Base-by-base conservation (phyloP, 1,140 invertebrate species). In the Aphis craccivora region DNA sequence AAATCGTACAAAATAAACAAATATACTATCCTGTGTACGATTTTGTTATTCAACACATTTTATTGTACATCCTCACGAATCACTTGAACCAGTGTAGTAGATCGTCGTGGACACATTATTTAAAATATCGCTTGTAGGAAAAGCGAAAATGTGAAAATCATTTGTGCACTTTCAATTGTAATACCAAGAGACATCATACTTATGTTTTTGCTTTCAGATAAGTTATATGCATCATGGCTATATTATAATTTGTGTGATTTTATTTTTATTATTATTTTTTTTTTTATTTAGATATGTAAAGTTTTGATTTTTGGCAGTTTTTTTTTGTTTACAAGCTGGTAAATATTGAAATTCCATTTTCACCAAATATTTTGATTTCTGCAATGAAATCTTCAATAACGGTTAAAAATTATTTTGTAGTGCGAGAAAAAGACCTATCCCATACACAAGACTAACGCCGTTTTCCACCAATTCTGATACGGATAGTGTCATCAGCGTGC, bases 351-450 rank as follows among this genome's bases (percentile, higher is more conserved):
- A 84, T 93, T 84, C 84, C 23, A 55, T 84, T 93, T 84, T 86
- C 91, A 93, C n/a, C 18, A 25, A n/a, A 35, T 83, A 92, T 51
- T 92, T 92, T 81, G 11, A 84, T 43, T 51, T 84, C 48, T 84
- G 91, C 48, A 8, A 37, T 93, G 9, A 93, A 93, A 90, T 60
- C 37, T 90, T 55, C 89, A 90, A 84, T 93, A 93, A 93, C 51
- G 6, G 48, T 84, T 90, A 45, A 51, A 86, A 51, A 93, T 93
- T 94, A 83, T 94, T 94, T 94, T 94, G 76, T 94, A 94, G 94
- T 93, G 94, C 94, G 40, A 93, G 94, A 43, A 94, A 94, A 93
- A 94, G 94, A 45, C 94, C 94, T n/a, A 94, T 94, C 35, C 94
- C 94, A 83, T 94, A 94, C 87, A 94, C 94, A 89, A 76, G 94